Evolutionary conservation across 92 coral and sea anemone species (phyloP).

Genomic region (Epizoanthus scotinus): DNA sequence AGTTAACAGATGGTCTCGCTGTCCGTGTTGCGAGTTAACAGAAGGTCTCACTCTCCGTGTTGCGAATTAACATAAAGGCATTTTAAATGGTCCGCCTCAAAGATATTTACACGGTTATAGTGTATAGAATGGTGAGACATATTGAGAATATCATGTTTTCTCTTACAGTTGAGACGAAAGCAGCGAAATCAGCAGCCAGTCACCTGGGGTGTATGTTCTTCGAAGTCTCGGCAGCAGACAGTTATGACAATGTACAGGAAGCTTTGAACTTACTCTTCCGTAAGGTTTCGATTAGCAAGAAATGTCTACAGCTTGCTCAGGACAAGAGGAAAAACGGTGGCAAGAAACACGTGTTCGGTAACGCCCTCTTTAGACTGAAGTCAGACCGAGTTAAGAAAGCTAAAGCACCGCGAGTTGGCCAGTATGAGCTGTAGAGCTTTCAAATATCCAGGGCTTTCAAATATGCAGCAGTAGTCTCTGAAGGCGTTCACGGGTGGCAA

Average conservation of each 20-base stretch:
- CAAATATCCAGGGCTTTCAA: no score
- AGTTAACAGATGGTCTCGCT: no score
- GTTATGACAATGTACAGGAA: conserved; percentile 83
- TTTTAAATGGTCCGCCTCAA: no score
- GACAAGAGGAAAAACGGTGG: conserved; percentile 67
- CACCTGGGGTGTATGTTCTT: conserved; percentile 97
- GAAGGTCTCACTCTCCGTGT: no score
- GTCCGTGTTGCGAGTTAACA: no score
- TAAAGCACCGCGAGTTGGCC: conserved; percentile 36
- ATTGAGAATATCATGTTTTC: neutral
- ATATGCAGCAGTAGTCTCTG: no score
- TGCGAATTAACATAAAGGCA: no score
- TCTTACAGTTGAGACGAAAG: conserved; percentile 78
- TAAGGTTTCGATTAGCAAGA: conserved; percentile 75
- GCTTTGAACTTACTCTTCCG: conserved; percentile 85
- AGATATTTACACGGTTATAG: no score
- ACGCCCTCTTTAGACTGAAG: conserved; percentile 84
- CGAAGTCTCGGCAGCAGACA: conserved; percentile 98
- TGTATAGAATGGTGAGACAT: no score
- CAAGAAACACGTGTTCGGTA: conserved; percentile 87
- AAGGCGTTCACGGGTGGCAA: no score
- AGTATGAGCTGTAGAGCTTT: neutral
- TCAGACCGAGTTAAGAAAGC: conserved; percentile 34
- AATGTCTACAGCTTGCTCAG: conserved; percentile 63
- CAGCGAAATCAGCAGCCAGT: conserved; percentile 90